phyloP scores from a whole-genome alignment of 2,888 invertebrate genomes.

The Lochmaea crataegi region DNA sequence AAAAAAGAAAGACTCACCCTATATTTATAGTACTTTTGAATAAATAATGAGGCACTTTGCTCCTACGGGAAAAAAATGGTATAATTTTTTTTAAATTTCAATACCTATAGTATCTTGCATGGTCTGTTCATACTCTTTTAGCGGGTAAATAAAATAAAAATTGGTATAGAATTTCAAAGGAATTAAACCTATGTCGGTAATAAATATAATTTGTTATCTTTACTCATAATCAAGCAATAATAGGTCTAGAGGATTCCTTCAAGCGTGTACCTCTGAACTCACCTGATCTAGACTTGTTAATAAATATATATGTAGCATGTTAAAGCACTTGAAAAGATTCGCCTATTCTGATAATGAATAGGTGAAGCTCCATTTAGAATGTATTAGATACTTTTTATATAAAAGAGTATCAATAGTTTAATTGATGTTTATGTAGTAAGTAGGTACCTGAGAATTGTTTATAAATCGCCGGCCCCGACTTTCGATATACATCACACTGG shows the following conservation, averaged over 20 bases:
- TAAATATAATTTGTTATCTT: constrained; percentile 29
- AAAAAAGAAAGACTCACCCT: too few species aligned
- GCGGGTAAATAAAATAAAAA: not conserved
- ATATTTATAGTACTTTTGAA: too few species aligned
- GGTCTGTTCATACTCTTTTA: too few species aligned
- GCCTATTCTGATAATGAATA: constrained; percentile 23
- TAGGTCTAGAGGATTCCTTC: constrained; percentile 30
- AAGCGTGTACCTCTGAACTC: constrained; percentile 31
- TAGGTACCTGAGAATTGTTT: constrained; percentile 1
- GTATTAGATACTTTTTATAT: not conserved
- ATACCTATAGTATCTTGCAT: not conserved
- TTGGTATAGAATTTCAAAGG: constrained; percentile 21
- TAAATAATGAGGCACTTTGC: too few species aligned
- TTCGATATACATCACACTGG: constrained; percentile 10
- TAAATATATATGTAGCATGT: constrained; percentile 23
- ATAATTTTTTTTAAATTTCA: not conserved
- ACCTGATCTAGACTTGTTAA: constrained; percentile 27
- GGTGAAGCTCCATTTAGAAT: not conserved
- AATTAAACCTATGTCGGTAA: constrained; percentile 26
- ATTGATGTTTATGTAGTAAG: too few species aligned
- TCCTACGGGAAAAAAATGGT: too few species aligned
- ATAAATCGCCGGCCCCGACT: not conserved
- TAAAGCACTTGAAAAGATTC: constrained; percentile 23
- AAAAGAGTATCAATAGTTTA: too few species aligned
- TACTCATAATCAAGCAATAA: constrained; percentile 30